Evolutionary conservation across 2,888 invertebrate genomes (phyloP), one percentile per base, ranked within the genome.

Genomic region (Nomada ferruginata): DNA sequence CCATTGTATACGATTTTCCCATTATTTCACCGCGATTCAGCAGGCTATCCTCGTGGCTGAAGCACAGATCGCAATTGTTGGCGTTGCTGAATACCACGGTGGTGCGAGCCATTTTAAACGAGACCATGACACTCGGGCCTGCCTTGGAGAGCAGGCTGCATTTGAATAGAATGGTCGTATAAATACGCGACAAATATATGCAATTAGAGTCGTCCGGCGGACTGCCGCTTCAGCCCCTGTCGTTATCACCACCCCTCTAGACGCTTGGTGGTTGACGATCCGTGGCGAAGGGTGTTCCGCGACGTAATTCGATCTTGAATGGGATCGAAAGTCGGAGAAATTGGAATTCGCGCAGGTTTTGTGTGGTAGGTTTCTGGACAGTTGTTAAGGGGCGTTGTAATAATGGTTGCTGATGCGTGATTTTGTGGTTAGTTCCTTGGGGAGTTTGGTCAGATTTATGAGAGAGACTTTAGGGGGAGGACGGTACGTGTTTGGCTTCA

Each of bases 141-240:
- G 53, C 20, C 53, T 44, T 29, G 15, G 29, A 2, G 36, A 23
- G 53, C 26, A 11, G 3, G n/a, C 23, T 53, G 50, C 50, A 72
- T 80, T 80, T 59, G 80, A 80, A 80, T 80, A 72, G 66, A 79
- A 80, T 59, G 44, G 57, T 50, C 53, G 18, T 73, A 68, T 80
- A 79, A 79, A 79, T 79, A 79, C 61, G 79, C 66, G 71, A 79
- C 61, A 80, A 80, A 80, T 79, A 73, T 68, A 80, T 69, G 81
- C 81, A 80, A 79, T 74, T 69, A 81, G 80, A 61, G n/a, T 26
- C 44, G 36, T 20, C n/a, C 36, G 13, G 11, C 44, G 23, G 59
- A n/a, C 47, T 50, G 44, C 10, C 55, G 7, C 57, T 55, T 55
- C 47, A 26, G 23, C 18, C 20, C 18, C n/a, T n/a, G 0, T 36